phyloP scores from a whole-genome alignment of 2,888 invertebrate genomes.

The Orthosia gracilis region DNA sequence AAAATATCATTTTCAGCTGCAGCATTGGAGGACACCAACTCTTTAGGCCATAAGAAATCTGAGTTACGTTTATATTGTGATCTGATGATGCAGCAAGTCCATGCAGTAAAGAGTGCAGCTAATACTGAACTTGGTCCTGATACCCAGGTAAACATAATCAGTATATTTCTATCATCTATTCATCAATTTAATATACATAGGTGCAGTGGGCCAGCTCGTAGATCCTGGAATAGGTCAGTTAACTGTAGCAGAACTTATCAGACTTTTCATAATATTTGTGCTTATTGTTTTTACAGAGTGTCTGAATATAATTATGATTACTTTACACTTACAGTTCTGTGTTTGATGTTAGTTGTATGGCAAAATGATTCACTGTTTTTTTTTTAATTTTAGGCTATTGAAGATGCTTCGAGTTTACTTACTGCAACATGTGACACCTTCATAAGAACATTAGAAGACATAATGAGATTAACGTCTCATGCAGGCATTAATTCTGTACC shows the following conservation, averaged over 20 bases:
- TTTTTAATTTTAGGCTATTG: slow-evolving; percentile 91
- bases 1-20: slow-evolving; percentile 70
- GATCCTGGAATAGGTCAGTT: too few species aligned
- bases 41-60: slow-evolving; percentile 94
- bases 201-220: too few species aligned
- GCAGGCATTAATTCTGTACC: slow-evolving; percentile 70
- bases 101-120: slow-evolving; percentile 93
- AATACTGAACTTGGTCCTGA: slow-evolving; percentile 91
- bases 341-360: too few species aligned
- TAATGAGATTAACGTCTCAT: slow-evolving; percentile 92
- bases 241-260: too few species aligned
- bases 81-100: slow-evolving; percentile 96
- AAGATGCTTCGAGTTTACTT: slow-evolving; percentile 94
- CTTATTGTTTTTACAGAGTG: too few species aligned
- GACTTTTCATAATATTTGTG: too few species aligned
- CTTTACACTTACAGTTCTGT: too few species aligned
- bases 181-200: too few species aligned
- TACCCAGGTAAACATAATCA: slow-evolving; percentile 65
- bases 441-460: slow-evolving; percentile 95
- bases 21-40: slow-evolving; percentile 90
- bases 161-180: too few species aligned
- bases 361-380: neutral
- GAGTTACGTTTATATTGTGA: slow-evolving; percentile 95
- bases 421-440: slow-evolving; percentile 96
- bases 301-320: too few species aligned